Evolutionary conservation across 2,888 invertebrate species (phyloP), one percentile per base, ranked within the genome.

Genomic region (Apamea sordens): DNA sequence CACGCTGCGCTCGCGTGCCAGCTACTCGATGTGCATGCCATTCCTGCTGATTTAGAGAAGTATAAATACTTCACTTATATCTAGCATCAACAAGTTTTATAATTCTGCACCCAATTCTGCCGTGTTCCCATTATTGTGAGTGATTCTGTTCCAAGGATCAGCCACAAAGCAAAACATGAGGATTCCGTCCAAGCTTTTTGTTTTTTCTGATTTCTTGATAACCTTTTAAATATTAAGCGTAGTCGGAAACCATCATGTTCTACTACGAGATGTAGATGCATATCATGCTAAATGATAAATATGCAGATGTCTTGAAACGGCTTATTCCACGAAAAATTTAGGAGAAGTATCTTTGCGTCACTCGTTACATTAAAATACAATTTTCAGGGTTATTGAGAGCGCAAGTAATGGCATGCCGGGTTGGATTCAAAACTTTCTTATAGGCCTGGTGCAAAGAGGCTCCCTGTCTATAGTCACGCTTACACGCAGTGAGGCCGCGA

Each of bases 21-120:
- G 89, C 93, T 98, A 72, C 93, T 98, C 47, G 97, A 97, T 70
- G 97, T 98, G 0, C 94, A 96, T 78, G 98, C 97, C 0, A 97
- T 98, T 82, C 97, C 98, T 0, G 94, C 97, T 0, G 98, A 98
- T 90, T 93, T 98, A 44, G 98, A 98, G 92, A 98, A 97, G 98
- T 97, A n/a, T n/a, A 93, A 88, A 79, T 56, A 68, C 6, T 41
- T 65, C 13, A 18, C 6, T n/a, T 56, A 36, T 21, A 24, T 44
- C 18, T 18, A 15, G 15, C n/a, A 18, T 32, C 24, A 63, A 2
- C 7, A 24, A 24, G 13, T 41, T 28, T 64, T 28, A 32, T 47
- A 0, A 10, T 32, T 18, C 7, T n/a, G 18, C 44, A 53, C 6
- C 6, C 0, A 18, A 64, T 71, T 47, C 6, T 32, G 28, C 15